Percentiles rank a stretch among this genome's conserved stretches.
phyloP scores from a whole-genome alignment of 2,113 vertebrate genomes.

The Abramis brama region DNA sequence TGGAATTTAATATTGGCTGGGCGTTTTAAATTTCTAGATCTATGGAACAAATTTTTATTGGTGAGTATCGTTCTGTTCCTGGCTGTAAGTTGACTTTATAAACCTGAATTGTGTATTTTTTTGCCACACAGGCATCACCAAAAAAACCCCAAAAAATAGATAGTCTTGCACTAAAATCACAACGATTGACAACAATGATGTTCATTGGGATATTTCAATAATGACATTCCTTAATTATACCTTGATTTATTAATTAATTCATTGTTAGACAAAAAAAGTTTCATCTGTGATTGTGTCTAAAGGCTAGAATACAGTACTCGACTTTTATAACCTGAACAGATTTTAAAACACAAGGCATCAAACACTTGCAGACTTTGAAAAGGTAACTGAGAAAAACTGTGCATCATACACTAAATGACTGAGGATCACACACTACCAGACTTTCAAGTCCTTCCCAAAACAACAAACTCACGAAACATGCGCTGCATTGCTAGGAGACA shows the following conservation, averaged over 20 bases:
- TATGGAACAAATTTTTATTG: slow-evolving; percentile 95
- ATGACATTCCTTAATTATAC: too few species aligned
- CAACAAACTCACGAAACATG: background rate
- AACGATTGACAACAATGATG: background rate
- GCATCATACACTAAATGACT: background rate
- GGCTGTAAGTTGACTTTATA: background rate
- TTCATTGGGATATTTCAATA: background rate
- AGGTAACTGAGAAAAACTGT: background rate
- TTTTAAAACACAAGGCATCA: background rate
- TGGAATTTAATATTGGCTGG: slow-evolving; percentile 95
- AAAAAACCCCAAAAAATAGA: background rate
- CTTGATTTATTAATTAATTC: too few species aligned
- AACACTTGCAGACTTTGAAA: background rate
- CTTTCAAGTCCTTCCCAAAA: background rate
- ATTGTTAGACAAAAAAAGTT: too few species aligned
- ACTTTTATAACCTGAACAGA: background rate
- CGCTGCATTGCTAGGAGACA: background rate
- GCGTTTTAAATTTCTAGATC: slow-evolving; percentile 94
- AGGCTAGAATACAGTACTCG: background rate
- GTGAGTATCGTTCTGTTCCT: slow-evolving; percentile 76
- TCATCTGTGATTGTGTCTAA: background rate
- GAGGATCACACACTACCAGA: background rate
- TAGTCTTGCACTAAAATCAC: background rate
- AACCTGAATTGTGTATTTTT: background rate
- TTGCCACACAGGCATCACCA: background rate